A percentile compares a stretch with the other conserved stretches of the same genome.
Evolutionary conservation across 2,113 vertebrate species (phyloP).

Genomic region (Rhinolophus sinicus): DNA sequence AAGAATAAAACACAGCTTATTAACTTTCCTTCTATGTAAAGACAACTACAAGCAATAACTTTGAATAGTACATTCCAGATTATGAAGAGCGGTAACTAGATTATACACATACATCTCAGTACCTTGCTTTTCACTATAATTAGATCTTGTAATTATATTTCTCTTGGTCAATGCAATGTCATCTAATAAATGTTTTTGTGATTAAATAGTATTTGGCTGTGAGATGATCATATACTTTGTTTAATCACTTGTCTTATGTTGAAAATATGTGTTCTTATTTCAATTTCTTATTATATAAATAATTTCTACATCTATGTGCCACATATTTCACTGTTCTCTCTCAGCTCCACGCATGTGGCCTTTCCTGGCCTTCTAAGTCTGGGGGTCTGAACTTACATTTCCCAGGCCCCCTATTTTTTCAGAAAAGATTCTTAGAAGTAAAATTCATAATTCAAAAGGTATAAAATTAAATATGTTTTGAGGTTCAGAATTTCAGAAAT

Average conservation of each 20-base stretch:
- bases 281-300: neutral
- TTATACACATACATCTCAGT: neutral
- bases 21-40: neutral
- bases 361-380: neutral
- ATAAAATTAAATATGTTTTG: neutral
- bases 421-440: neutral
- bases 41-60: neutral
- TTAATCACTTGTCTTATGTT: neutral
- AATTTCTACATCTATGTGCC: neutral
- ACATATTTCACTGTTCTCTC: neutral
- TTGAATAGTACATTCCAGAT: neutral
- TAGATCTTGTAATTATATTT: conserved; percentile 2
- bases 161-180: neutral
- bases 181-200: neutral
- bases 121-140: neutral
- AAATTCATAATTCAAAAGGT: neutral
- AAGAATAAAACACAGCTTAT: neutral
- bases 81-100: neutral
- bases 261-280: neutral
- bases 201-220: neutral
- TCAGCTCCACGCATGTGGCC: neutral
- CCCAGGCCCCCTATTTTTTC: neutral
- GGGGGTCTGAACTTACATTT: neutral
- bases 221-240: neutral
- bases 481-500: neutral